phyloP scores from a whole-genome alignment of 1,140 invertebrate genomes.

The Phthorimaea operculella region DNA sequence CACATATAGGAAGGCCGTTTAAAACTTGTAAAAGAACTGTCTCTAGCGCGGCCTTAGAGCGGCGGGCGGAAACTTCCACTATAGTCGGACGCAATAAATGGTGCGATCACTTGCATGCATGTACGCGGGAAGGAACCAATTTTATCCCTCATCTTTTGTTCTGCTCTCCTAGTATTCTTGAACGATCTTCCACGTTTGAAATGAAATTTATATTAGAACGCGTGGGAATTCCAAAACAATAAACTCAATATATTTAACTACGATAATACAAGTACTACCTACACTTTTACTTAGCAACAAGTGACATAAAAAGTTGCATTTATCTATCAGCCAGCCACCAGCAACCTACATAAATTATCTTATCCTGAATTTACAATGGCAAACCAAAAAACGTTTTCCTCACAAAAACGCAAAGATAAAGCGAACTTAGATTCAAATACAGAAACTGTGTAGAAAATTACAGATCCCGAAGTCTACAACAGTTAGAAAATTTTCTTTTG shows the following conservation, averaged over 20 bases:
- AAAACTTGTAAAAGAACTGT: constrained; percentile 56
- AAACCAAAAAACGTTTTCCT: no score
- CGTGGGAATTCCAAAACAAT: no score
- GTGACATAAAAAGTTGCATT: no score
- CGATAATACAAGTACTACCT: no score
- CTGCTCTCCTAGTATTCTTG: constrained; percentile 6
- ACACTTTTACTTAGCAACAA: no score
- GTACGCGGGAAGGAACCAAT: constrained; percentile 41
- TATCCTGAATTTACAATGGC: no score
- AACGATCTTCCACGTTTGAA: no score
- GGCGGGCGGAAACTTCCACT: constrained; percentile 46
- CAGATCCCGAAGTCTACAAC: constrained; percentile 2
- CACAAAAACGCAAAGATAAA: no score
- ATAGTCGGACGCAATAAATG: constrained; percentile 57
- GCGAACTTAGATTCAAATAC: background rate
- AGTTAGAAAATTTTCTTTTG: constrained; percentile 5
- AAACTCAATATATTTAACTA: no score
- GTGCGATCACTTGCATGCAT: constrained; percentile 47
- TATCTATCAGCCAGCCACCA: no score
- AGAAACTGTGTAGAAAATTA: constrained; percentile 3
- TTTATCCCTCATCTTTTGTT: constrained; percentile 30
- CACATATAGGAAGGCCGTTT: constrained; percentile 35
- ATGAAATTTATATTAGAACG: no score
- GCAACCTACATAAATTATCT: no score
- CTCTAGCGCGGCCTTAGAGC: constrained; percentile 30